Percentiles rank a stretch among this genome's conserved stretches.
Evolutionary conservation across 2,888 invertebrate genomes (phyloP).

Genomic region (Isoperla grammatica): DNA sequence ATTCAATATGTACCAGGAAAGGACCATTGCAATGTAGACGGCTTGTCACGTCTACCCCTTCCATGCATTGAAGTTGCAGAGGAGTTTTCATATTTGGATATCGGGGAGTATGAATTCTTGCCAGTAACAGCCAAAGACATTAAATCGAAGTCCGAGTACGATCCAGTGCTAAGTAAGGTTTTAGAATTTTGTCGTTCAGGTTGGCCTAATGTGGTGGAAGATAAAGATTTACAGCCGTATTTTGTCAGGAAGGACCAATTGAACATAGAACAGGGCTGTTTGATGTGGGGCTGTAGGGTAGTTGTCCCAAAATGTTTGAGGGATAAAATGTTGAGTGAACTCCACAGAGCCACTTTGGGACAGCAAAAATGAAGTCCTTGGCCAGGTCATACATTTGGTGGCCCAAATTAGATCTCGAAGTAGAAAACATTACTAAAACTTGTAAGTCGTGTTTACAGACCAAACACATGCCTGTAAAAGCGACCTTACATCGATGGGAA

Average conservation of each 20-base stretch:
- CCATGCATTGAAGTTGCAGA: neutral
- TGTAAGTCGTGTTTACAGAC: slow-evolving; percentile 5
- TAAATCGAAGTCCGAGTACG: neutral
- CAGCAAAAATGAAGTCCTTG: slow-evolving; percentile 11
- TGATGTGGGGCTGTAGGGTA: slow-evolving; percentile 5
- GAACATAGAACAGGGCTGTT: neutral
- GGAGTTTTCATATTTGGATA: slow-evolving; percentile 1
- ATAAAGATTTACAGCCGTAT: neutral
- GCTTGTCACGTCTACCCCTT: neutral
- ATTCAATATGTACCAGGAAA: slow-evolving; percentile 21
- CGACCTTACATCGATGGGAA: neutral
- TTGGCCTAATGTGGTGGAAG: slow-evolving; percentile 1
- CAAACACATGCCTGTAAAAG: neutral
- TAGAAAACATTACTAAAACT: neutral
- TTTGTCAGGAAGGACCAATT: neutral
- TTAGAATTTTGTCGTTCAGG: neutral
- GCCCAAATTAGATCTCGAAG: slow-evolving; percentile 1
- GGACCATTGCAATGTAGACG: neutral
- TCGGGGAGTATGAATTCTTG: neutral
- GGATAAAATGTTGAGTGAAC: neutral
- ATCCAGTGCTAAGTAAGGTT: neutral
- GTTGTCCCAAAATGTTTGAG: neutral
- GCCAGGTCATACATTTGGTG: slow-evolving; percentile 17
- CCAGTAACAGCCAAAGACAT: too few species aligned
- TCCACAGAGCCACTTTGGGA: slow-evolving; percentile 16